phyloP scores from a whole-genome alignment of 2,113 vertebrate species.

The Sterna hirundo region DNA sequence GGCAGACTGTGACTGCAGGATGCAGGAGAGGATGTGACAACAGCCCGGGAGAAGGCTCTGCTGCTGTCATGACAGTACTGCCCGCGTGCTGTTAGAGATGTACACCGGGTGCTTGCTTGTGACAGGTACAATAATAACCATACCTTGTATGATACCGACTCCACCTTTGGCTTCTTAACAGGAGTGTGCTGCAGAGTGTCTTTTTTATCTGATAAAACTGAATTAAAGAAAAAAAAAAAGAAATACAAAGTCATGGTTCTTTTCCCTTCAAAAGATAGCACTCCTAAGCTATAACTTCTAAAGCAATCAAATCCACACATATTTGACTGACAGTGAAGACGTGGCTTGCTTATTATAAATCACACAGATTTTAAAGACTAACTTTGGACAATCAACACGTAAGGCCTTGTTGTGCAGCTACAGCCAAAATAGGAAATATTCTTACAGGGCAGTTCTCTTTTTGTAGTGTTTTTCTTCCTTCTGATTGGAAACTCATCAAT shows the following conservation, averaged over 20 bases:
- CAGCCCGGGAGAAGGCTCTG: neutral
- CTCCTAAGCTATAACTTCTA: neutral
- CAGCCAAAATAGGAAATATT: neutral
- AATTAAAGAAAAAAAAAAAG: neutral
- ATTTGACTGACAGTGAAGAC: neutral
- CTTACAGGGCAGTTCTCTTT: slow-evolving; percentile 95
- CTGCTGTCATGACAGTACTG: neutral
- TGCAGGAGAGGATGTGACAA: neutral
- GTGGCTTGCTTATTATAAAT: neutral
- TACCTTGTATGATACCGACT: slow-evolving; percentile 85
- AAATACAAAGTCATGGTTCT: neutral
- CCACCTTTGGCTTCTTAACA: slow-evolving; percentile 87
- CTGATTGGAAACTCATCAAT: slow-evolving; percentile 98
- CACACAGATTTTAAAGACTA: neutral
- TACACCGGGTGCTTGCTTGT: too few species aligned
- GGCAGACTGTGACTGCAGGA: neutral
- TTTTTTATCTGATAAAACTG: slow-evolving; percentile 93
- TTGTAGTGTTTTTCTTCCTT: slow-evolving; percentile 91
- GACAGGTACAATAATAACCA: neutral
- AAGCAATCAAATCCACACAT: neutral
- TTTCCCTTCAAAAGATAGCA: neutral
- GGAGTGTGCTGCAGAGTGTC: slow-evolving; percentile 82
- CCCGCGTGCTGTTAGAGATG: neutral
- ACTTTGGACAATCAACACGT: neutral
- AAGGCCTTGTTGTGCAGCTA: neutral